A percentile compares a stretch with the other conserved stretches of the same genome.
These are phyloP conservation scores for Embidobia sp. DNA, from an alignment of 2,888 invertebrate species.

Conservation along the genomic window DNA sequence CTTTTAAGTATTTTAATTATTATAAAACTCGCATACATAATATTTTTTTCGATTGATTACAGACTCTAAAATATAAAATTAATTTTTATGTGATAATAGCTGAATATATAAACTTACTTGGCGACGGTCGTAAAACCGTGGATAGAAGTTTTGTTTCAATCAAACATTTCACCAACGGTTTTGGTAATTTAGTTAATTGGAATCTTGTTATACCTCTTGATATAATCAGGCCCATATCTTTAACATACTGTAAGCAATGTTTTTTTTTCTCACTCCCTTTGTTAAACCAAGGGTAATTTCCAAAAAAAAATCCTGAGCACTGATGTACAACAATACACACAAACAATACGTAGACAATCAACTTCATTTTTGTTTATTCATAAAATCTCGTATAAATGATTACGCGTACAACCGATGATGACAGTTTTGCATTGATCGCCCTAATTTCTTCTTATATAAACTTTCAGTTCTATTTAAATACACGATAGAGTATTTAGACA, in stretches of 20 bases:
- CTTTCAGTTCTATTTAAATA: constrained; percentile 4
- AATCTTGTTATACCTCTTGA: constrained; percentile 16
- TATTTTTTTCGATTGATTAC: no score
- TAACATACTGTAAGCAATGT: constrained; percentile 1
- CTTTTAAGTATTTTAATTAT: no score
- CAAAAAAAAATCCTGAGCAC: not conserved
- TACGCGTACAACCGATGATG: not conserved
- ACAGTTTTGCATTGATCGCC: constrained; percentile 32
- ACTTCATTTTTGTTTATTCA: constrained; percentile 15
- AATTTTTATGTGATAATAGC: no score
- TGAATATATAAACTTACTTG: constrained; percentile 24
- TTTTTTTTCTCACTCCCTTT: not conserved
- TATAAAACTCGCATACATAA: no score
- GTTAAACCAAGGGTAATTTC: not conserved
- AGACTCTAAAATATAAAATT: no score
- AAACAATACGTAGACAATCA: constrained; percentile 3
- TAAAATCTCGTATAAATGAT: not conserved
- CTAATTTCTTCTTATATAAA: constrained; percentile 30
- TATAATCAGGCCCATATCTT: constrained; percentile 5
- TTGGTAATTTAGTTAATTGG: constrained; percentile 12
- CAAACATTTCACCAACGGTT: constrained; percentile 9
- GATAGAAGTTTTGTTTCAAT: constrained; percentile 17
- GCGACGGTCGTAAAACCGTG: constrained; percentile 5
- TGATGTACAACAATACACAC: constrained; percentile 2
- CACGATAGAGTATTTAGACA: constrained; percentile 16